Conservation (phyloP, 2,888 invertebrate species). For the Xestia c-nigrum region DNA sequence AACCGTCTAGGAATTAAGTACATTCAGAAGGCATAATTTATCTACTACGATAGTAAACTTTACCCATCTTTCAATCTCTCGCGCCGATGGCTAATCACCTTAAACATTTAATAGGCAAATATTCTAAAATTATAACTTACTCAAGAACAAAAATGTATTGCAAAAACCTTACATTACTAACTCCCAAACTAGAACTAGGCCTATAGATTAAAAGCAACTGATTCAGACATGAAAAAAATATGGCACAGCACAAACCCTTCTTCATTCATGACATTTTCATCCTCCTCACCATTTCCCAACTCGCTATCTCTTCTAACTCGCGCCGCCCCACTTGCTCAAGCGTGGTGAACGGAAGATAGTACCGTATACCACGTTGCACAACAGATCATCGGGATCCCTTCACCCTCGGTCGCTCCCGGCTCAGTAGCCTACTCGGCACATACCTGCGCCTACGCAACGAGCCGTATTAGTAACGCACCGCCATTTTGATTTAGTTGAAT, state of each 20-base stretch:
- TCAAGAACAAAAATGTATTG: not conserved
- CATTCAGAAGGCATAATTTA: not conserved
- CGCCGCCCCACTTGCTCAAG: slow-evolving; percentile 73
- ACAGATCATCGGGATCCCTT: slow-evolving; percentile 77
- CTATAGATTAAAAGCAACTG: not conserved
- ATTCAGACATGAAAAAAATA: not conserved
- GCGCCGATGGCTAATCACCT: too few species aligned
- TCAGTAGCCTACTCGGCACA: slow-evolving; percentile 39
- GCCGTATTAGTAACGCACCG: slow-evolving; percentile 37
- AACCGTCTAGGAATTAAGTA: not conserved
- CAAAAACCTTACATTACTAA: not conserved
- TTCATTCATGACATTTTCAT: not conserved
- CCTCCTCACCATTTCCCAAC: not conserved
- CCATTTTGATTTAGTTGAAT: slow-evolving; percentile 19
- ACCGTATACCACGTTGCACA: slow-evolving; percentile 71
- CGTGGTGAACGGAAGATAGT: slow-evolving; percentile 80
- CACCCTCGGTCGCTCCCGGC: slow-evolving; percentile 70
- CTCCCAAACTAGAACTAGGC: not conserved
- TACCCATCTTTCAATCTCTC: too few species aligned
- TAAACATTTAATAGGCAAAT: not conserved
- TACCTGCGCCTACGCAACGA: slow-evolving; percentile 41
- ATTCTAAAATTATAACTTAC: not conserved
- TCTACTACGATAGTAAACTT: not conserved
- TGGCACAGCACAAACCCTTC: not conserved
- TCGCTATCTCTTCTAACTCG: slow-evolving; percentile 63